Percentiles rank a stretch among this genome's conserved stretches.
Conservation (phyloP, 2,888 invertebrate species). For the Laspeyria flexula region DNA sequence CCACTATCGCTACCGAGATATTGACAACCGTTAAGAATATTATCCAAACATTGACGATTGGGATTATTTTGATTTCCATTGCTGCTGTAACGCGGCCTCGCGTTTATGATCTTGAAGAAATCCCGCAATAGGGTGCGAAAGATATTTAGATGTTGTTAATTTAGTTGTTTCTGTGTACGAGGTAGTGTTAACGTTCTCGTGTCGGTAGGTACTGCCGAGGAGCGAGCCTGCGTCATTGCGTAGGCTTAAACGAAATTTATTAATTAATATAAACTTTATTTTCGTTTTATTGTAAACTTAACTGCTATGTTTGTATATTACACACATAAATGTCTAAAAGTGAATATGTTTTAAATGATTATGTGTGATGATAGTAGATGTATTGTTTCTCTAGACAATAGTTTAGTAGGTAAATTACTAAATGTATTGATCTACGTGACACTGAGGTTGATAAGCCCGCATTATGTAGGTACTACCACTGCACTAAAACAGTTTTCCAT, state of each 20-base stretch:
- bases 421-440: too few species aligned
- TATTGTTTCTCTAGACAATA: background rate
- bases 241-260: constrained; percentile 37
- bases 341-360: constrained; percentile 1
- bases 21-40: constrained; percentile 38
- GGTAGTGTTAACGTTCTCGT: constrained; percentile 19
- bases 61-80: constrained; percentile 12
- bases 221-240: constrained; percentile 37
- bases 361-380: background rate
- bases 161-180: constrained; percentile 10
- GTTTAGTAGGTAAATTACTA: background rate
- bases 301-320: constrained; percentile 15
- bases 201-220: constrained; percentile 24
- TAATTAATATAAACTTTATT: constrained; percentile 25
- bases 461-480: too few species aligned
- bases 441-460: too few species aligned
- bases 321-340: constrained; percentile 3
- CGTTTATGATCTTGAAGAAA: constrained; percentile 21
- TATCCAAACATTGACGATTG: constrained; percentile 25
- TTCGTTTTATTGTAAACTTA: constrained; percentile 11
- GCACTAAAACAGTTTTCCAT: too few species aligned
- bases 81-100: constrained; percentile 9
- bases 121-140: constrained; percentile 21
- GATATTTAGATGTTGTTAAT: constrained; percentile 7
- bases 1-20: constrained; percentile 25